Percentiles rank a stretch among this genome's conserved stretches.
Conservation (phyloP, 2,113 vertebrate species). For the Tamias sibiricus region DNA sequence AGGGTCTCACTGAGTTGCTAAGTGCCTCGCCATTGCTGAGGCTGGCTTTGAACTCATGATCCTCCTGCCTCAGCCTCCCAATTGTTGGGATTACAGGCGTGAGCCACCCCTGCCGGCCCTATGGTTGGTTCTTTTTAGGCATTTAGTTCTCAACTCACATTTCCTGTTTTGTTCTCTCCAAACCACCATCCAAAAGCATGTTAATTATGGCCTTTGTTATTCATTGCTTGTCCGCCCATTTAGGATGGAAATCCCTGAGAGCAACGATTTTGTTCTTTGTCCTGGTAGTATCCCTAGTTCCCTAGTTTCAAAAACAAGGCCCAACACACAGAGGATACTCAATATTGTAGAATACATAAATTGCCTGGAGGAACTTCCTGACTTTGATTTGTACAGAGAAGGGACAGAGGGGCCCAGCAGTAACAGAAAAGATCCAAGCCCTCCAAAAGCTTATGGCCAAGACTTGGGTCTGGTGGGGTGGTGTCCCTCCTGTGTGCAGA, state of each 20-base stretch:
- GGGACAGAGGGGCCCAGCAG: neutral
- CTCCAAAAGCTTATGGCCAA: neutral
- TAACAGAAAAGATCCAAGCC: neutral
- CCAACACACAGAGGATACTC: neutral
- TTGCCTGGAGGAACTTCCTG: no score
- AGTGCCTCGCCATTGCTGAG: no score
- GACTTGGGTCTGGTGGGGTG: neutral
- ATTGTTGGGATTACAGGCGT: no score
- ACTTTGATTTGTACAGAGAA: neutral
- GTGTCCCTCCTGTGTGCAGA: neutral
- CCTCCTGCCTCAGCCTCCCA: no score
- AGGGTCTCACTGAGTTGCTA: no score
- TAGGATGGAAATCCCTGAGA: neutral
- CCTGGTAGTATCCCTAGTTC: neutral
- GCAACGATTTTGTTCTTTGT: neutral
- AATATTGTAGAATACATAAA: neutral
- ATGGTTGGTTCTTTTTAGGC: neutral
- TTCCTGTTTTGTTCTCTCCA: neutral
- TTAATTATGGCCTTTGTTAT: neutral
- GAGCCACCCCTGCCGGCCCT: no score
- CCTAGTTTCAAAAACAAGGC: neutral
- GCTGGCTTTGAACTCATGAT: no score
- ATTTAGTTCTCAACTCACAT: neutral
- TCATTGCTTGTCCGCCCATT: neutral
- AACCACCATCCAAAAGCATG: neutral